Evolutionary conservation across 2,113 vertebrate species (phyloP).

Genomic region (Xenopus borealis): DNA sequence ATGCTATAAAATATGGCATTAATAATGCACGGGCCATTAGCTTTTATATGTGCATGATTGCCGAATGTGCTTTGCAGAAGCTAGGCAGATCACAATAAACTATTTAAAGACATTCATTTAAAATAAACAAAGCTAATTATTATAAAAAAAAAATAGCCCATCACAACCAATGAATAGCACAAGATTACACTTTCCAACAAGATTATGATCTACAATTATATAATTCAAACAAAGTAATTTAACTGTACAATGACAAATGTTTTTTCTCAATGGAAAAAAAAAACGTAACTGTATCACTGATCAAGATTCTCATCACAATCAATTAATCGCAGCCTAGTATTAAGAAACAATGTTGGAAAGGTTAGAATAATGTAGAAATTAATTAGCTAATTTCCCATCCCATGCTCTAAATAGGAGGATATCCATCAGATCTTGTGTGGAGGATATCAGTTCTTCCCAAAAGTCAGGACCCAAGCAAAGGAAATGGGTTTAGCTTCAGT

Average conservation of each 20-base stretch:
- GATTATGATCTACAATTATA: conserved; percentile 66
- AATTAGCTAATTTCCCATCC: conserved; percentile 63
- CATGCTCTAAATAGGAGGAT: conserved; percentile 53
- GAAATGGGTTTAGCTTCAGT: conserved; percentile 52
- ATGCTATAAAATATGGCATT: conserved; percentile 78
- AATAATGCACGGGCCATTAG: conserved; percentile 77
- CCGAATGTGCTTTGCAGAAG: conserved; percentile 39
- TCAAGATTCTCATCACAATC: conserved; percentile 66
- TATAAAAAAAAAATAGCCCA: conserved; percentile 43
- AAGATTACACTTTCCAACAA: conserved; percentile 65
- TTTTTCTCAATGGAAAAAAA: conserved; percentile 49
- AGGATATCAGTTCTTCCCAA: conserved; percentile 50
- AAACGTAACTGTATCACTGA: conserved; percentile 57
- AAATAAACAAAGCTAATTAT: conserved; percentile 17
- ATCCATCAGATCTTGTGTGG: conserved; percentile 57
- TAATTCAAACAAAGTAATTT: conserved; percentile 60
- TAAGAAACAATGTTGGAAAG: conserved; percentile 63
- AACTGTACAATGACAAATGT: conserved; percentile 57
- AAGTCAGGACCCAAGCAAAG: conserved; percentile 48
- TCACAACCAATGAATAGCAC: conserved; percentile 51
- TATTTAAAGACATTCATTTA: conserved; percentile 1
- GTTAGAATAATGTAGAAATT: conserved; percentile 66
- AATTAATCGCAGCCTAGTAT: conserved; percentile 66
- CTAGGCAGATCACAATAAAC: neutral
- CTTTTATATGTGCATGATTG: conserved; percentile 71